Percentiles rank a stretch among this genome's conserved stretches.
Evolutionary conservation across 2,797 vertebrate species (phyloP).

Genomic region (Enteromius thamalakanensis): DNA sequence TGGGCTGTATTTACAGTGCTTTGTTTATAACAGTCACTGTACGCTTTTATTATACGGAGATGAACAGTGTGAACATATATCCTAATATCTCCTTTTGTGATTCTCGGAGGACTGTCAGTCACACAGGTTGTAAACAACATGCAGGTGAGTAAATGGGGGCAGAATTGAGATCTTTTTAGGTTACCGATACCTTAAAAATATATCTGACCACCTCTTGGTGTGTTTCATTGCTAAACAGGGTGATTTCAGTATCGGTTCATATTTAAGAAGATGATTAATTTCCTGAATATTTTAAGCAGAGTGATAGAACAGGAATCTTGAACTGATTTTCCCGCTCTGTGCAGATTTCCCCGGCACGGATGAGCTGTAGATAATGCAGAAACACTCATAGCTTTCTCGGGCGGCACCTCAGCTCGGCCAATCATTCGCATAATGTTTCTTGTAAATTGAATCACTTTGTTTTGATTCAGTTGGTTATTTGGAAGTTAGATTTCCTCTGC

Average conservation of each 20-base stretch:
- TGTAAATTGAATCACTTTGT: slow-evolving; percentile 67
- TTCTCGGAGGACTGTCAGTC: neutral
- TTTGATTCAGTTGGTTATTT: slow-evolving; percentile 69
- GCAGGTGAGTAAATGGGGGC: neutral
- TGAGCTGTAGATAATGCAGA: slow-evolving; percentile 21
- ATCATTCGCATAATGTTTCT: slow-evolving; percentile 68
- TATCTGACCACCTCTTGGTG: neutral
- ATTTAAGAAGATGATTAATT: slow-evolving; percentile 24
- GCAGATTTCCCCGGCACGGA: neutral
- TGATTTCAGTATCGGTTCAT: slow-evolving; percentile 7
- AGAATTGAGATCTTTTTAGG: neutral
- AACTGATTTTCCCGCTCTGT: neutral
- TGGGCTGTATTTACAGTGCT: neutral
- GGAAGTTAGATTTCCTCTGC: slow-evolving; percentile 19
- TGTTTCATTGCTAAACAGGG: neutral
- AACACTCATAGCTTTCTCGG: neutral
- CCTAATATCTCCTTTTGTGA: neutral
- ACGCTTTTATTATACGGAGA: too few species aligned
- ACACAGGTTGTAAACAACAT: neutral
- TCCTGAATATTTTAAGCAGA: slow-evolving; percentile 14
- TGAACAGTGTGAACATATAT: neutral
- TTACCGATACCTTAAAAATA: neutral
- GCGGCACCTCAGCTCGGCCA: neutral
- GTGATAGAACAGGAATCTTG: slow-evolving; percentile 3
- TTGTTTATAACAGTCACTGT: neutral